Base-by-base conservation (phyloP, 2,888 invertebrate genomes). In the Blera fallax region DNA sequence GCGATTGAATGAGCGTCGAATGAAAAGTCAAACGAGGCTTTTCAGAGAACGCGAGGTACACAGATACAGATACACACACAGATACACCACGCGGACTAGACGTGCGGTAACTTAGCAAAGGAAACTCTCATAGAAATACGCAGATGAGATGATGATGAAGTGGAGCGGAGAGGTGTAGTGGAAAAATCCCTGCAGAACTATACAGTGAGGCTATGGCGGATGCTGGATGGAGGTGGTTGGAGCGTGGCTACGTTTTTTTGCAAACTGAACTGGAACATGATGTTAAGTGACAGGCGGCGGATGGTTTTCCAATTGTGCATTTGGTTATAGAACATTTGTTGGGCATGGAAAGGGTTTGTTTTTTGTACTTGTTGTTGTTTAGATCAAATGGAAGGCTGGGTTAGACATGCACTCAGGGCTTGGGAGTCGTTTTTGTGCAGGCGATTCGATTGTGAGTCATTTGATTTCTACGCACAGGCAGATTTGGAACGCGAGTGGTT, bases 231-330 rank as follows among this genome's bases (percentile, higher is more conserved):
- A 54, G 62, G 29, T 54, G 29, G 69, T 50, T 45, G 18, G 32
- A 72, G 50, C 60, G 48, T 64, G 48, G 65, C 50, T 65, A 45
- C 72, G 50, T 72, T 73, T 72, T 73, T 79, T 78, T 73, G 79
- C 83, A 73, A 83, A 73, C 48, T 83, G 67, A 83, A 79, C 83
- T 69, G 79, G 62, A 83, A 73, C 83, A 79, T 79, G 79, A 83
- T 83, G 79, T 83, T 79, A 83, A 83, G 79, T 83, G 83, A 83
- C 83, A 79, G 54, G 67, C 79, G 34, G 67, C 67, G 83, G 79
- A 83, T 83, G 83, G 78, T 79, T 83, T 83, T 83, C 67, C 79
- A 67, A 79, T 83, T 83, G 79, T 79, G 83, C 83, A 83, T 83
- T 83, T 78, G 82, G 50, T 72, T 72, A 56, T 34, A 21, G 52